Conservation (phyloP, 2,113 vertebrate genomes). For the Lagopus muta region DNA sequence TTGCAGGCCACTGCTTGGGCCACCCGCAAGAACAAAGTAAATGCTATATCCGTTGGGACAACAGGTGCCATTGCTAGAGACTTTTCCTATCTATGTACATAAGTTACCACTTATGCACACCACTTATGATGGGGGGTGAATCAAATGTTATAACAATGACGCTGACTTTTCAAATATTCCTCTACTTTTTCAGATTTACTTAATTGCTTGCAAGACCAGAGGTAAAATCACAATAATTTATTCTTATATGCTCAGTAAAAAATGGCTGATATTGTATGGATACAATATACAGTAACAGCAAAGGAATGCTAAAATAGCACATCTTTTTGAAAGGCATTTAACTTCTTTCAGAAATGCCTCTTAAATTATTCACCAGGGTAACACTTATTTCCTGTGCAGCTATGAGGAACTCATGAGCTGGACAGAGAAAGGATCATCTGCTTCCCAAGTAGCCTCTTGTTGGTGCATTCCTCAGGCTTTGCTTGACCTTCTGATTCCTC, state of each 20-base stretch:
- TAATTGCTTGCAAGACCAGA: background rate
- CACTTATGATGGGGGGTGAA: background rate
- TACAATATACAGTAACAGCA: too few relatives aligned
- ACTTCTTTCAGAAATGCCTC: background rate
- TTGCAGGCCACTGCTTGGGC: background rate
- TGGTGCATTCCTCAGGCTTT: background rate
- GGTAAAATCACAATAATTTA: background rate
- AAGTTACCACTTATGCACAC: background rate
- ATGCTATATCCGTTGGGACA: too few relatives aligned
- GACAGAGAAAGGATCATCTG: background rate
- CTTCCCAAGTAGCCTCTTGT: background rate
- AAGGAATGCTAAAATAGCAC: too few relatives aligned
- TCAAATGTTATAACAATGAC: background rate
- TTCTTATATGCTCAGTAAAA: background rate
- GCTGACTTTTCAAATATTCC: background rate
- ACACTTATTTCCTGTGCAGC: background rate
- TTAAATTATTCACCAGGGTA: background rate
- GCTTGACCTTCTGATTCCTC: constrained; percentile 25
- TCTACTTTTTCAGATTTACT: background rate
- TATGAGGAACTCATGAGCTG: background rate
- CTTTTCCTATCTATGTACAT: background rate
- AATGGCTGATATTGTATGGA: background rate
- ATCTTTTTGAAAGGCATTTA: background rate
- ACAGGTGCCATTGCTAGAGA: background rate
- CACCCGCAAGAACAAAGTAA: too few relatives aligned